phyloP scores from a whole-genome alignment of 2,888 invertebrate species.

The Conus canariensis region DNA sequence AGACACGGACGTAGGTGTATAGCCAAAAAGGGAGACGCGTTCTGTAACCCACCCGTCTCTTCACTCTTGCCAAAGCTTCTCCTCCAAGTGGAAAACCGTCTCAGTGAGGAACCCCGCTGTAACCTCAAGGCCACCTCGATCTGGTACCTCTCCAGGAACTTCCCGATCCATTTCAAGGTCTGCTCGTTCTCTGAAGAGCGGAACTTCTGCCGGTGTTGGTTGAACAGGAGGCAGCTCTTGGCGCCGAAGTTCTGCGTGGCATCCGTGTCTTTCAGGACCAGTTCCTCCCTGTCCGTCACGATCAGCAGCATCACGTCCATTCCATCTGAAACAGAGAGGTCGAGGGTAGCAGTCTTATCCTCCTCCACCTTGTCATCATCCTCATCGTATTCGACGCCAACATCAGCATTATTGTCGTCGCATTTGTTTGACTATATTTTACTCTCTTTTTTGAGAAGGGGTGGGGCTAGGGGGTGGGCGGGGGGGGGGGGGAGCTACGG shows the following conservation, averaged over 20 bases:
- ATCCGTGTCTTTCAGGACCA: background rate
- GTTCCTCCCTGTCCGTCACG: background rate
- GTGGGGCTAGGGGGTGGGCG: no score
- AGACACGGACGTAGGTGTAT: no score
- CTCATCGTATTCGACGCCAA: background rate
- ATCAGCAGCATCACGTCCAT: constrained; percentile 22
- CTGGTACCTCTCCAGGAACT: background rate
- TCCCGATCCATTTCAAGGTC: background rate
- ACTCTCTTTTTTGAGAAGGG: no score
- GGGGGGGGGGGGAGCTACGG: no score
- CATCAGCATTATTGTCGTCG: background rate
- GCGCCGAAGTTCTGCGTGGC: constrained; percentile 17
- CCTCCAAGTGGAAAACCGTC: background rate
- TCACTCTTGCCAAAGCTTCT: background rate
- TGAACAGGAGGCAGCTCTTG: background rate
- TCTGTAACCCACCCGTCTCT: background rate
- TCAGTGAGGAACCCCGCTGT: background rate
- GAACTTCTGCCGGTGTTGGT: background rate
- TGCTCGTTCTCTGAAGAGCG: background rate
- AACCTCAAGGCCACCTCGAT: background rate
- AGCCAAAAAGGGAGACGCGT: no score
- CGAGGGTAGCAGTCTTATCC: background rate
- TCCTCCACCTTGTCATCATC: background rate
- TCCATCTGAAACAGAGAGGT: background rate
- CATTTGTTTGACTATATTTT: no score